These are phyloP conservation scores for Lucilia sericata DNA, from an alignment of 1,140 invertebrate genomes.

Conservation along the genomic window DNA sequence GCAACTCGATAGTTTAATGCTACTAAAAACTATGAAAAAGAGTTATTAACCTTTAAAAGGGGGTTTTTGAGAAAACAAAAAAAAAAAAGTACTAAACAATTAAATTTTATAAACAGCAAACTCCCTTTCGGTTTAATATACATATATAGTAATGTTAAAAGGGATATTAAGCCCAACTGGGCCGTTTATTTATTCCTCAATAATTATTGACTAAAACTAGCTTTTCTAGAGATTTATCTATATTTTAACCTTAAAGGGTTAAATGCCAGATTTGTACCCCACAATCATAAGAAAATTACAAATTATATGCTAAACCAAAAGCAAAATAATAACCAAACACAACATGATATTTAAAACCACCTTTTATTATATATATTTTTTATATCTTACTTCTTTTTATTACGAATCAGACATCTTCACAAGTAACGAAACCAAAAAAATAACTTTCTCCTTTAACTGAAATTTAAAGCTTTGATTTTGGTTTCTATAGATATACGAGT, in stretches of 20 bases:
- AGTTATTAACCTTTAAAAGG: no score
- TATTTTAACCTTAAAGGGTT: not conserved
- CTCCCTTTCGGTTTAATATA: no score
- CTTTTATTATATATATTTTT: not conserved
- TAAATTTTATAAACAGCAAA: no score
- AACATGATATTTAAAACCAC: not conserved
- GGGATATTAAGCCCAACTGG: no score
- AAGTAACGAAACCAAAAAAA: not conserved
- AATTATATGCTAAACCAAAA: not conserved
- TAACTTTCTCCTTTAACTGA: not conserved
- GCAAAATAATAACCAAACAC: not conserved
- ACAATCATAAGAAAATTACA: not conserved
- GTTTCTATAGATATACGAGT: not conserved
- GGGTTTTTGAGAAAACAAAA: no score
- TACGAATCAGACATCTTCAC: not conserved
- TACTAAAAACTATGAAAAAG: not conserved
- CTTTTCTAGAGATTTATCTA: no score
- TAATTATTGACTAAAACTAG: no score
- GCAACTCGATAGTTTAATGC: slow-evolving; percentile 9
- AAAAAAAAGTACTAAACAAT: no score
- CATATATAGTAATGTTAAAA: no score
- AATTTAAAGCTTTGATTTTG: slow-evolving; percentile 1
- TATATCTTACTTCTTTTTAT: not conserved
- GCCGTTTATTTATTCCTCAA: no score
- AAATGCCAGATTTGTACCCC: not conserved